A percentile compares a stretch with the other conserved stretches of the same genome.
These are phyloP conservation scores for Aegotheles bennettii DNA, from an alignment of 2,113 vertebrate genomes.

Conservation along the genomic window DNA sequence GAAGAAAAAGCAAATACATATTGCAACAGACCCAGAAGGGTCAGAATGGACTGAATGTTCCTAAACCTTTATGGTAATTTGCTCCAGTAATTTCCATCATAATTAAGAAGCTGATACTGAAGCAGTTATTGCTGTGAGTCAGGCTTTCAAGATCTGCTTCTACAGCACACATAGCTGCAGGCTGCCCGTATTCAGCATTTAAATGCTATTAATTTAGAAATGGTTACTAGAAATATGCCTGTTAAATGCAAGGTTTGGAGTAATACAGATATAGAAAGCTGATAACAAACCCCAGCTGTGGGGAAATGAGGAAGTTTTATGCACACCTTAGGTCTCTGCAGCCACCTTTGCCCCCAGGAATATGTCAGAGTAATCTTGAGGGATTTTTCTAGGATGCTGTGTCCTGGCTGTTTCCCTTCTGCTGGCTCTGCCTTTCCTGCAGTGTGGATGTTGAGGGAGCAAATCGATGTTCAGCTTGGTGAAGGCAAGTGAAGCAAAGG, in stretches of 20 bases:
- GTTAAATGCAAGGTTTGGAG: slow-evolving; percentile 20
- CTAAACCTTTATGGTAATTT: slow-evolving; percentile 61
- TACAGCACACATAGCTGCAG: slow-evolving; percentile 19
- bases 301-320: slow-evolving; percentile 9
- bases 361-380: neutral
- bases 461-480: neutral
- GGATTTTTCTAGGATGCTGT: neutral
- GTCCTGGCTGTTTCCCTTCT: neutral
- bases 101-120: slow-evolving; percentile 40
- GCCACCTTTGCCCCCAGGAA: slow-evolving; percentile 20
- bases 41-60: slow-evolving; percentile 65
- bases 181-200: slow-evolving; percentile 28
- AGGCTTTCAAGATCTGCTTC: slow-evolving; percentile 36
- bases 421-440: neutral
- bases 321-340: neutral
- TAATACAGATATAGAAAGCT: neutral
- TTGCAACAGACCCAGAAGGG: slow-evolving; percentile 50
- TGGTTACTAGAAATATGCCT: neutral
- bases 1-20: slow-evolving; percentile 48
- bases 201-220: slow-evolving; percentile 42
- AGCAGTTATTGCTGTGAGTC: slow-evolving; percentile 41
- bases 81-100: slow-evolving; percentile 54
- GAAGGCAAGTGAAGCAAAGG: neutral
- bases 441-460: neutral
- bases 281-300: slow-evolving; percentile 44